Base-by-base conservation (phyloP, 2,797 vertebrate species). In the Acomys russatus region DNA sequence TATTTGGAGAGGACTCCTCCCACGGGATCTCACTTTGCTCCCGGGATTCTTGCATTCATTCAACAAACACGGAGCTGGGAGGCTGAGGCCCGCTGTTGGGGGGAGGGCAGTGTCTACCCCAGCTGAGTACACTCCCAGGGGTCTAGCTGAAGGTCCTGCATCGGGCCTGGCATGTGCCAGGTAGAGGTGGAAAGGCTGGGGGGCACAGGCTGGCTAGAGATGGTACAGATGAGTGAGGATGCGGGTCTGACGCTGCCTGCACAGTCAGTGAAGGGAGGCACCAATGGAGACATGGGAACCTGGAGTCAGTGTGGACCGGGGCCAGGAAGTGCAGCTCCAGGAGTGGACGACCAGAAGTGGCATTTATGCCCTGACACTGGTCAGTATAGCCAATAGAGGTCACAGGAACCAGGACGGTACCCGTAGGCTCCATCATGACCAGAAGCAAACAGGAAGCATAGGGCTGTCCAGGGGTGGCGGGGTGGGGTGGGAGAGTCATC, bases 351-450 rank as follows among this genome's bases (percentile, higher is more conserved):
- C n/a, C 0, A 30, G 38, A 61, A 10, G 2, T 25, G 2, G 28
- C 84, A 64, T 77, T 33, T 23, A 17, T 7, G 38, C 76, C 71
- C 77, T 3, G 1, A 0, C 11, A 3, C 3, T 20, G 71, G 59
- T 2, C 2, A 54, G 12, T 44, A 3, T 9, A 1, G 4, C 68
- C 44, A 1, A 3, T 12, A 11, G 49, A 6, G 30, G 8, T n/a
- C 1, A 6, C 6, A 5, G 59, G 25, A 4, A 9, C 17, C 76
- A n/a, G 70, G 83, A 59, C 9, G 8, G 56, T 4, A 23, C 49
- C 6, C 3, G 23, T 1, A 6, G 56, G 59, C 64, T 51, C 38
- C 10, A 86, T 22, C 14, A 59, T 76, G 38, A 25, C 15, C 74
- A 33, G 56, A 44, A 33, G 92, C 17, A 1, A 17, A 51, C 0